Percentiles rank a stretch among this genome's conserved stretches.
Conservation (phyloP, 2,797 vertebrate genomes). For the Sebastes hubbsi region DNA sequence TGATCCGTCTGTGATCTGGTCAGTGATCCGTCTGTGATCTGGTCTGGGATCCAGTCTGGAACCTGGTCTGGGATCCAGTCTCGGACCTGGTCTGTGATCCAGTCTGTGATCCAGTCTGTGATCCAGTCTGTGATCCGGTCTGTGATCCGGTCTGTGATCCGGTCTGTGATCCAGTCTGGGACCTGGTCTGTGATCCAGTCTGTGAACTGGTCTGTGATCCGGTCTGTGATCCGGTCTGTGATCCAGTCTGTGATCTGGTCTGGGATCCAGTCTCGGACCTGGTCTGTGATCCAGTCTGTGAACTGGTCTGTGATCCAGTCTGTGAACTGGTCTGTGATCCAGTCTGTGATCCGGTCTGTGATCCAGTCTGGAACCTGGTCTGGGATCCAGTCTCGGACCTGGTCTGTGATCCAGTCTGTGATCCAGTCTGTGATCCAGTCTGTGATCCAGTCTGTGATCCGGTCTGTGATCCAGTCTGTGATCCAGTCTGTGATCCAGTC, state of each 20-base stretch:
- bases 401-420: neutral
- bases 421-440: neutral
- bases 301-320: neutral
- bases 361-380: too few species aligned
- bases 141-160: neutral
- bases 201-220: neutral
- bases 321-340: neutral
- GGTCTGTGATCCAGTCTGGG: neutral
- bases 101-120: neutral
- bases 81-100: neutral
- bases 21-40: neutral
- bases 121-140: rapidly evolving
- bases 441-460: rapidly evolving
- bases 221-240: neutral
- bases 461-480: neutral
- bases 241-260: rapidly evolving
- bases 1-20: neutral
- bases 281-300: neutral
- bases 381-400: neutral
- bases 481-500: neutral
- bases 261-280: too few species aligned
- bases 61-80: neutral
- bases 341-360: rapidly evolving
- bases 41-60: neutral
- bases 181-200: too few species aligned